Evolutionary conservation across 2,797 vertebrate species (phyloP).

Genomic region (Anniella stebbinsi): DNA sequence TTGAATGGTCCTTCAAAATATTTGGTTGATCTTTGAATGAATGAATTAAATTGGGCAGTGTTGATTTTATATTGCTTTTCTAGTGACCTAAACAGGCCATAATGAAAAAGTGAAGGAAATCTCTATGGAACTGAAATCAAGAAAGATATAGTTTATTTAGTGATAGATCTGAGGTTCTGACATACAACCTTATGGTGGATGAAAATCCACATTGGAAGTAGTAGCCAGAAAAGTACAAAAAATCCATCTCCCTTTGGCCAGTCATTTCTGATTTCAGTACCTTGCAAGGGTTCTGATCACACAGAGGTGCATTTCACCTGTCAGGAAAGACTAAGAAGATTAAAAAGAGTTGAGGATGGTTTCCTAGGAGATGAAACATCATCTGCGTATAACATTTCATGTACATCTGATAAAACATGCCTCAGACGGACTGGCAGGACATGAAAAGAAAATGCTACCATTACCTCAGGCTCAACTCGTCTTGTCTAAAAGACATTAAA

Average conservation of each 20-base stretch:
- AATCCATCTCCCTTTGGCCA: not conserved
- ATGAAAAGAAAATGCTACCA: constrained; percentile 34
- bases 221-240: not conserved
- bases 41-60: not conserved
- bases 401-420: constrained; percentile 27
- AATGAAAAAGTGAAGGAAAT: not conserved
- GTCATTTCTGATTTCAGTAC: not conserved
- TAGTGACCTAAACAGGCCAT: not conserved
- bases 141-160: not conserved
- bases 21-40: not conserved
- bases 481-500: constrained; percentile 33
- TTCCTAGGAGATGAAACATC: constrained; percentile 22
- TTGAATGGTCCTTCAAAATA: not conserved
- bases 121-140: not conserved
- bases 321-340: not conserved
- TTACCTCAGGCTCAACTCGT: constrained; percentile 22
- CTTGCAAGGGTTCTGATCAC: not conserved
- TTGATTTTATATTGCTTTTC: not conserved
- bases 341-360: not conserved
- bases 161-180: not conserved
- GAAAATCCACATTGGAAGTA: not conserved
- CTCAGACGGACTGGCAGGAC: constrained; percentile 30
- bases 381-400: constrained; percentile 6
- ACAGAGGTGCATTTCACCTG: not conserved
- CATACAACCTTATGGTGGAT: not conserved